A percentile compares a stretch with the other conserved stretches of the same genome.
phyloP scores from a whole-genome alignment of 2,797 vertebrate genomes.

The Darevskia mixta region DNA sequence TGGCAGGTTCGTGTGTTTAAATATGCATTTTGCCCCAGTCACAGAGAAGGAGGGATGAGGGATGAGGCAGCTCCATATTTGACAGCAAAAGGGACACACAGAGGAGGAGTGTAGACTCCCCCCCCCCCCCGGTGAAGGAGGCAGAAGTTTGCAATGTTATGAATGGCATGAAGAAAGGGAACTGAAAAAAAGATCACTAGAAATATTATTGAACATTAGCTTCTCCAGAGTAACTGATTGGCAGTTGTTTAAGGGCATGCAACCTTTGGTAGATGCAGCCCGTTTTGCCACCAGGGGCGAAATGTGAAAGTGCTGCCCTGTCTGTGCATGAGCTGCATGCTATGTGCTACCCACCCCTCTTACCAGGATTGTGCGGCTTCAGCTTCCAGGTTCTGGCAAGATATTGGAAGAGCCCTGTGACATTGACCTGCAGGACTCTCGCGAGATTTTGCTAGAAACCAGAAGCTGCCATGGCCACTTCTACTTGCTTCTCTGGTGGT shows the following conservation, averaged over 20 bases:
- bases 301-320: not conserved
- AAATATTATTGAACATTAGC: not conserved
- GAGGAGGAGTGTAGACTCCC: not conserved
- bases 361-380: too few relatives aligned
- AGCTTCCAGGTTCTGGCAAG: too few relatives aligned
- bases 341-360: not conserved
- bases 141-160: not conserved
- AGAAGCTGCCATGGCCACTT: too few relatives aligned
- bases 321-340: not conserved
- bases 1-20: not conserved
- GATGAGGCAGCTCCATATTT: not conserved
- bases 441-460: too few relatives aligned
- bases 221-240: not conserved
- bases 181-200: too few relatives aligned
- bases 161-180: not conserved
- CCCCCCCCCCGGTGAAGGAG: not conserved
- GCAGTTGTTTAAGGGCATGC: not conserved
- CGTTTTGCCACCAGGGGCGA: too few relatives aligned
- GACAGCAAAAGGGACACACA: not conserved
- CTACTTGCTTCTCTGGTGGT: too few relatives aligned
- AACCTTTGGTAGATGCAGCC: too few relatives aligned
- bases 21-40: not conserved
- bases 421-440: too few relatives aligned
- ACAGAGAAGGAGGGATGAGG: not conserved
- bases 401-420: too few relatives aligned